A percentile compares a stretch with the other conserved stretches of the same genome.
phyloP scores from a whole-genome alignment of 2,888 invertebrate genomes.

The Macrosoma leucophasiata region DNA sequence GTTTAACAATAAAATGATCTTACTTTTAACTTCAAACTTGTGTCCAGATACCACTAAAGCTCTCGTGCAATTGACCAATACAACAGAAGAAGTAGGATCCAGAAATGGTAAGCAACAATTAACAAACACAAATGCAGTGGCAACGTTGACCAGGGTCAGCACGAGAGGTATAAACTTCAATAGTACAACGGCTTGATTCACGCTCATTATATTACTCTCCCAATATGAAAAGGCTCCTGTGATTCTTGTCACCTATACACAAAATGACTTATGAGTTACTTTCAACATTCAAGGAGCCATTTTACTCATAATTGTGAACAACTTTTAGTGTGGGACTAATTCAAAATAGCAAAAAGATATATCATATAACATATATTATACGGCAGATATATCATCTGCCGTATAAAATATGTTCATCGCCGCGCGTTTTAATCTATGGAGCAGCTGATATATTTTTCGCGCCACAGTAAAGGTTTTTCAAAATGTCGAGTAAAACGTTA shows the following conservation, averaged over 20 bases:
- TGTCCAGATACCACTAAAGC: slow-evolving; percentile 32
- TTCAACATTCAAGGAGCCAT: no score
- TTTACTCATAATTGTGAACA: no score
- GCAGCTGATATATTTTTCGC: no score
- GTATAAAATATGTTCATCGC: no score
- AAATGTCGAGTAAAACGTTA: no score
- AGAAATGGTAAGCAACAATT: slow-evolving; percentile 42
- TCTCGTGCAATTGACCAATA: slow-evolving; percentile 49
- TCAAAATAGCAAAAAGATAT: no score
- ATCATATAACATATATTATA: no score
- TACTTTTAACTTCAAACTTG: slow-evolving; percentile 37
- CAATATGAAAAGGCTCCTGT: slow-evolving; percentile 54
- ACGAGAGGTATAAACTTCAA: slow-evolving; percentile 58
- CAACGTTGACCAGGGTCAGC: slow-evolving; percentile 52
- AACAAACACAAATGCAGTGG: slow-evolving; percentile 49
- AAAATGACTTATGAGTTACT: no score
- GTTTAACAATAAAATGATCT: slow-evolving; percentile 21
- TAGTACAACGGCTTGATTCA: slow-evolving; percentile 49
- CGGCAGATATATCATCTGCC: no score
- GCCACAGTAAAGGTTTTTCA: no score
- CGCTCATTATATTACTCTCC: slow-evolving; percentile 58
- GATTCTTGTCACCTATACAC: slow-evolving; percentile 59
- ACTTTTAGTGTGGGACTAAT: no score
- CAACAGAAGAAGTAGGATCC: slow-evolving; percentile 18
- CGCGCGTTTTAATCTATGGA: no score